A percentile compares a stretch with the other conserved stretches of the same genome.
These are phyloP conservation scores for Festucalex cinctus DNA, from an alignment of 2,113 vertebrate species.

Conservation along the genomic window DNA sequence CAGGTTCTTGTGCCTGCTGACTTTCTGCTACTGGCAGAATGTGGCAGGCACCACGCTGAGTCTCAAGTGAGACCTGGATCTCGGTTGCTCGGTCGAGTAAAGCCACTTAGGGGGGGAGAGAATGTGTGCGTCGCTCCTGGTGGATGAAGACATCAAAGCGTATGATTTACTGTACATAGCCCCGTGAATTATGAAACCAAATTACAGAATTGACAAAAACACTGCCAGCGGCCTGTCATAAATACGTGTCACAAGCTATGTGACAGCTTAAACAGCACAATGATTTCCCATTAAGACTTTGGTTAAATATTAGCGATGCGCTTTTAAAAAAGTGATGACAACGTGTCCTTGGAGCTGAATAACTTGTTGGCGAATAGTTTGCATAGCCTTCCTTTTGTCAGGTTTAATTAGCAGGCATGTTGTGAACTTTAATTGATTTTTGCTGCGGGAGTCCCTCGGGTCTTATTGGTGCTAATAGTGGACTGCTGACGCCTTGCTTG, in stretches of 20 bases:
- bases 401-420: slow-evolving; percentile 49
- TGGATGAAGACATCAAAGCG: slow-evolving; percentile 60
- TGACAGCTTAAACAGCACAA: neutral
- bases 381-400: slow-evolving; percentile 41
- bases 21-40: slow-evolving; percentile 39
- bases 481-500: slow-evolving; percentile 11
- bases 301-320: slow-evolving; percentile 14
- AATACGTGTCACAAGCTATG: slow-evolving; percentile 7
- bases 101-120: slow-evolving; percentile 18
- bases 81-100: slow-evolving; percentile 30
- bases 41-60: slow-evolving; percentile 49
- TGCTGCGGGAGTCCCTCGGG: slow-evolving; percentile 1
- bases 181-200: slow-evolving; percentile 34
- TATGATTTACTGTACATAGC: slow-evolving; percentile 40
- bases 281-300: slow-evolving; percentile 19
- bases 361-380: slow-evolving; percentile 45
- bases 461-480: slow-evolving; percentile 28
- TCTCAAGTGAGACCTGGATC: slow-evolving; percentile 48
- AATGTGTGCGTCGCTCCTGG: slow-evolving; percentile 6
- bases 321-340: slow-evolving; percentile 17
- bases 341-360: slow-evolving; percentile 24
- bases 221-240: slow-evolving; percentile 7
- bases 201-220: slow-evolving; percentile 21
- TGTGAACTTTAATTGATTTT: slow-evolving; percentile 53
- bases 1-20: slow-evolving; percentile 48